A percentile compares a stretch with the other conserved stretches of the same genome.
Conservation (phyloP, 2,888 invertebrate genomes). For the Callyntrura guangdongensis region DNA sequence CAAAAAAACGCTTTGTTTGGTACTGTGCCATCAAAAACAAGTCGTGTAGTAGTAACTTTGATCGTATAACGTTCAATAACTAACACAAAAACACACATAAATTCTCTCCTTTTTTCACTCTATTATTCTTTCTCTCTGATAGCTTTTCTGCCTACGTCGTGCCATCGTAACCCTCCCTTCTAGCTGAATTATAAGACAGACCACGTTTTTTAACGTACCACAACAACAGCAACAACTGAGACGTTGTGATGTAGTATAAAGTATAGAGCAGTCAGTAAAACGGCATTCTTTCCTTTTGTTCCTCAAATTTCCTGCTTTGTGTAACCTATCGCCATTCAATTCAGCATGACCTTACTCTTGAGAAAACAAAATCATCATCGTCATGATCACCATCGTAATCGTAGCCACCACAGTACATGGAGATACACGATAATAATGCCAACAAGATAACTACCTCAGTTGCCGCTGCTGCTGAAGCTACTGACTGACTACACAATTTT, state of each 20-base stretch:
- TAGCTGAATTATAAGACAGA: neutral
- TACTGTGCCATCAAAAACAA: constrained; percentile 12
- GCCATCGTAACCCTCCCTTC: neutral
- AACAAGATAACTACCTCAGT: too few relatives aligned
- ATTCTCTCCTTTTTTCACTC: constrained; percentile 31
- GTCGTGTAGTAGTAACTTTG: neutral
- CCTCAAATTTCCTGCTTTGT: neutral
- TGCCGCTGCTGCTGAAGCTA: too few relatives aligned
- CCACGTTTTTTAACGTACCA: neutral
- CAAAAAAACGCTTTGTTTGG: constrained; percentile 12
- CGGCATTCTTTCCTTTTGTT: neutral
- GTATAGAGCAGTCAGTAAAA: neutral
- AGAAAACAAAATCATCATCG: constrained; percentile 1
- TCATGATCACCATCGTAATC: too few relatives aligned
- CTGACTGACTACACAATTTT: constrained; percentile 27
- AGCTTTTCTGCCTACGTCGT: neutral
- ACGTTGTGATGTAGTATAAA: too few relatives aligned
- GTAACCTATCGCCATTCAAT: constrained; percentile 36
- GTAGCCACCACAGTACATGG: neutral
- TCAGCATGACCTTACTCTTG: neutral
- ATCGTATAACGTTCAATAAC: neutral
- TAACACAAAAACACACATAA: neutral
- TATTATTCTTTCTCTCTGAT: constrained; percentile 36
- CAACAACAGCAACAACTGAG: too few relatives aligned
- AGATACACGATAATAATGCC: constrained; percentile 5